These are phyloP conservation scores for Ariopsis seemanni DNA, from an alignment of 2,113 vertebrate species.

Conservation along the genomic window DNA sequence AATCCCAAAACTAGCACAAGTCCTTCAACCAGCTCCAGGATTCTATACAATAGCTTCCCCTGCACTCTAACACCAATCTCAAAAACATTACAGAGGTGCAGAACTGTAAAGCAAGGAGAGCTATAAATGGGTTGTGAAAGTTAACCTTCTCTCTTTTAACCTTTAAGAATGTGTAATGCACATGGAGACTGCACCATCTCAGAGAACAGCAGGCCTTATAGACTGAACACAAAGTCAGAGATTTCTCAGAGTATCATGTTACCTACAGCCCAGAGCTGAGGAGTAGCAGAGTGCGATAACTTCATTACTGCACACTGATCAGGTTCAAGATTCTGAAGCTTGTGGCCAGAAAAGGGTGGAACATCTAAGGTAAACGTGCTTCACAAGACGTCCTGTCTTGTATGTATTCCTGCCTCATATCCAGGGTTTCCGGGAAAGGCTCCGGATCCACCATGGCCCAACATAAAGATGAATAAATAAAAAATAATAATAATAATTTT, in stretches of 20 bases:
- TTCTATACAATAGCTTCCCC: not conserved
- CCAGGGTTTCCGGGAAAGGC: not conserved
- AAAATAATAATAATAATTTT: not conserved
- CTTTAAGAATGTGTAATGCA: conserved; percentile 10
- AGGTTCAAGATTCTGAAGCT: not conserved
- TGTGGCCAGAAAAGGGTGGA: not conserved
- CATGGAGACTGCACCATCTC: conserved; percentile 10
- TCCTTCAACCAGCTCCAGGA: not conserved
- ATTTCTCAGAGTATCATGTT: conserved; percentile 7
- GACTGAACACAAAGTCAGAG: conserved; percentile 2
- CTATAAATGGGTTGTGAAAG: not conserved
- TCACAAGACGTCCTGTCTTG: not conserved
- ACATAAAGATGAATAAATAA: too few species aligned
- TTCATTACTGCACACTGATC: not conserved
- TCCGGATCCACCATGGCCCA: too few species aligned
- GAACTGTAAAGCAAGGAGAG: not conserved
- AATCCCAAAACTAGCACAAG: not conserved
- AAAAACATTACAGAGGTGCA: not conserved
- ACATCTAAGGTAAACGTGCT: not conserved
- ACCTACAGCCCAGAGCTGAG: not conserved
- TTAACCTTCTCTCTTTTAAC: not conserved
- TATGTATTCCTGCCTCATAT: not conserved
- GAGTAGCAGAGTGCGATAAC: not conserved
- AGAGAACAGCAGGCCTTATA: not conserved
- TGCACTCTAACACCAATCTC: not conserved